phyloP scores from a whole-genome alignment of 1,140 invertebrate species.

The Aphis gossypii region DNA sequence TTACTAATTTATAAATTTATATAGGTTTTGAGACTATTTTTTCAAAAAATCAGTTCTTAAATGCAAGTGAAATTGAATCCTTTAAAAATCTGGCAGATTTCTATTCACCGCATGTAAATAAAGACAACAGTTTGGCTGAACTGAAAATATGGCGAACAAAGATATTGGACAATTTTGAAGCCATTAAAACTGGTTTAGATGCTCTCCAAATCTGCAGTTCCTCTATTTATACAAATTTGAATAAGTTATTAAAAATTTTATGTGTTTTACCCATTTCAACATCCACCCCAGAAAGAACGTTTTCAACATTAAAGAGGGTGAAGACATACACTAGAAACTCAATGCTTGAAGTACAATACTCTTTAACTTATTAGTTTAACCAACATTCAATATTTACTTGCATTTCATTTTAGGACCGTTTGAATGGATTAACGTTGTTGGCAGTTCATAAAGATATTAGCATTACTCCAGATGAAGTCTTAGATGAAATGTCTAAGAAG shows the following conservation, averaged over 20 bases:
- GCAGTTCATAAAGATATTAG: too few species aligned
- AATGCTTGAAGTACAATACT: too few species aligned
- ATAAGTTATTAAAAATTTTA: neutral
- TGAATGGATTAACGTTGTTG: neutral
- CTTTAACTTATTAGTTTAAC: too few species aligned
- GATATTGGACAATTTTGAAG: neutral
- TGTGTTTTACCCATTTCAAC: neutral
- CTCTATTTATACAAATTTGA: neutral
- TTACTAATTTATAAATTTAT: neutral
- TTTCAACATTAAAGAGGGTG: too few species aligned
- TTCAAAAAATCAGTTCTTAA: neutral
- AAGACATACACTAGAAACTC: neutral
- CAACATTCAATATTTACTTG: too few species aligned
- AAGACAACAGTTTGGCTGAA: neutral
- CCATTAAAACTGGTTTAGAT: neutral
- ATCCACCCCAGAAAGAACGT: too few species aligned
- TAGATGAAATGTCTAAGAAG: neutral
- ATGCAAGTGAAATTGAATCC: neutral
- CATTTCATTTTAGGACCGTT: neutral
- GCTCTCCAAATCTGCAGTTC: neutral
- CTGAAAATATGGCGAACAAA: neutral
- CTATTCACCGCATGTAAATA: neutral
- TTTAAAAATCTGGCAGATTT: neutral
- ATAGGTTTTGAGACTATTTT: neutral
- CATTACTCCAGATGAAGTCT: neutral